Conservation (phyloP, 2,113 vertebrate genomes). For the Scortum barcoo region DNA sequence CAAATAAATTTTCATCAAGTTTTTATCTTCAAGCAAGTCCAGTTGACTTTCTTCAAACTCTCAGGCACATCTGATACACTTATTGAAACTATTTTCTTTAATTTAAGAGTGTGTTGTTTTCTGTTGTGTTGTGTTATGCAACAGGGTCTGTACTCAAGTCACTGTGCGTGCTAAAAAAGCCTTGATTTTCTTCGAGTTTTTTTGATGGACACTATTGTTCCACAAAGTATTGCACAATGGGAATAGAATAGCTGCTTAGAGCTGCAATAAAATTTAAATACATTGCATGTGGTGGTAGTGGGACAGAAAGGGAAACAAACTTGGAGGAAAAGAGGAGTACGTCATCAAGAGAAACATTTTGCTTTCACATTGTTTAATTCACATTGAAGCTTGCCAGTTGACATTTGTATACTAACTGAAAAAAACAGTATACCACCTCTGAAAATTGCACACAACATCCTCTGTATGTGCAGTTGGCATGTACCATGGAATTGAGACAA, state of each 20-base stretch:
- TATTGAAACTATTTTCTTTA: slow-evolving; percentile 2
- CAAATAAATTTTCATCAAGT: no score
- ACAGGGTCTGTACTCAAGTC: neutral
- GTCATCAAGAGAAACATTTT: neutral
- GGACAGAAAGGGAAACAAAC: neutral
- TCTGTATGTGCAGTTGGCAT: neutral
- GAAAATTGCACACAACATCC: neutral
- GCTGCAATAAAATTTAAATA: neutral
- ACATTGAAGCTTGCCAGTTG: neutral
- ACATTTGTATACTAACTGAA: neutral
- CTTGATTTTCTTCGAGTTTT: neutral
- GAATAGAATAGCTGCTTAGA: neutral
- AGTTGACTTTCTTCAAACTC: no score
- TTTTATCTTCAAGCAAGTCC: no score
- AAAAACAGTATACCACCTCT: neutral
- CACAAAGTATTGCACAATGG: neutral
- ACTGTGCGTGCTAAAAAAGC: neutral
- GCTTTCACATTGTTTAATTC: neutral
- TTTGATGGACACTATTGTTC: neutral
- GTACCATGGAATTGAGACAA: neutral
- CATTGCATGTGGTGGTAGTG: neutral
- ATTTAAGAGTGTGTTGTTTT: slow-evolving; percentile 4
- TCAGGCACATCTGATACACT: neutral
- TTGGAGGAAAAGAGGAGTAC: no score
- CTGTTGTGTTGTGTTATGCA: slow-evolving; percentile 1